Evolutionary conservation across 2,888 invertebrate genomes (phyloP), one percentile per base, ranked within the genome.

Genomic region (Melanchra persicariae): DNA sequence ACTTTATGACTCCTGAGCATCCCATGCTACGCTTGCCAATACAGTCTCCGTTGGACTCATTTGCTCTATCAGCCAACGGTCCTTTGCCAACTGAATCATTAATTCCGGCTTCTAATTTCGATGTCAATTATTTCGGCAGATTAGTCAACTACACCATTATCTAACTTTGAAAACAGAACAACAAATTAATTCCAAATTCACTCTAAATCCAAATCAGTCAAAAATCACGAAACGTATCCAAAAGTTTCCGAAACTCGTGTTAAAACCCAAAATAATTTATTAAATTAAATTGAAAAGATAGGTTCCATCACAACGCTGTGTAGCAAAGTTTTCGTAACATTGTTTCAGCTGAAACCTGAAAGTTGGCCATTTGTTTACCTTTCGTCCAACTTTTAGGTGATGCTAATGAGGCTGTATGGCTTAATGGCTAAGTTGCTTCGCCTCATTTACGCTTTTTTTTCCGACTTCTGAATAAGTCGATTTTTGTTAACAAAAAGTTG

Each of bases 321-420:
- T 51, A 71, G 69, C 74, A 70, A 79, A 79, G 68, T 80, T 72
- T 65, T 59, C 67, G 65, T 74, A 74, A 84, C 76, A 69, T 70
- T 74, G 61, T 82, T 82, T 65, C 68, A 65, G 49, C 60, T 80
- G 80, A 70, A 76, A 62, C 82, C 84, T 79, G 60, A 84, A 85
- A 84, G 83, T 84, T 85, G 9, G 51, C 51, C 71, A 71, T 84
- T 85, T 85, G 85, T 84, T 85, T 82, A 77, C 73, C 70, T 69
- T 71, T 54, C 47, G 63, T 17, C 49, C 34, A 85, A 83, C 72
- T 82, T 84, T 83, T 60, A 82, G 85, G 85, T 74, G 73, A 79
- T 74, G 74, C 67, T 84, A 85, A 84, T 85, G 85, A 84, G 73
- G 77, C 62, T 64, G 72, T 77, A 71, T 65, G 66, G 70, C 65